A percentile compares a stretch with the other conserved stretches of the same genome.
phyloP scores from a whole-genome alignment of 2,888 invertebrate genomes.

The Gymnosoma rotundatum region DNA sequence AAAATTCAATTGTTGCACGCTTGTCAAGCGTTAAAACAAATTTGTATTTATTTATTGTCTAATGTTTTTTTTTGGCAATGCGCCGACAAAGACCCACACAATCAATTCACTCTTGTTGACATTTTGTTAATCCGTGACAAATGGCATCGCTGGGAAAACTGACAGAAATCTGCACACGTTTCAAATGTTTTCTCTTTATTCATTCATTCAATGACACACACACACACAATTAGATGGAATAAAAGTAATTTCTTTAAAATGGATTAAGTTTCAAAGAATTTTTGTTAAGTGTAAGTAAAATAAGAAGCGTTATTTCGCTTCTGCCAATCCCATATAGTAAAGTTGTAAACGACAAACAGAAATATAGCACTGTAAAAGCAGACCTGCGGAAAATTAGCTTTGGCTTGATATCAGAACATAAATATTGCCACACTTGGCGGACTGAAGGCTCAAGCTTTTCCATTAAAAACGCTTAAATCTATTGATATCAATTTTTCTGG shows the following conservation, averaged over 20 bases:
- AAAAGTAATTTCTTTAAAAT: constrained; percentile 2
- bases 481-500: no score
- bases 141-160: constrained; percentile 61
- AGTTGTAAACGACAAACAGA: no score
- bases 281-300: no score
- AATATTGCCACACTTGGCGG: no score
- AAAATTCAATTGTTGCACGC: constrained; percentile 70
- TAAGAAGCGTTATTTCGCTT: no score
- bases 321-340: no score
- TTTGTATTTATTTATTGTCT: constrained; percentile 69
- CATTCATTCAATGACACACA: constrained; percentile 13
- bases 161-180: constrained; percentile 40
- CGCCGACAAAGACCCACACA: constrained; percentile 4
- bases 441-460: no score
- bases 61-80: constrained; percentile 48
- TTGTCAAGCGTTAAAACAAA: constrained; percentile 67
- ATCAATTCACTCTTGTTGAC: constrained; percentile 50
- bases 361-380: no score
- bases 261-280: no score
- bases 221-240: background rate
- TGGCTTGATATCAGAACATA: no score
- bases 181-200: background rate
- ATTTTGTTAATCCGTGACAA: constrained; percentile 69
- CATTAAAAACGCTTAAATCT: no score
- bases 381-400: no score